Base-by-base conservation (phyloP, 1,140 invertebrate species). In the Lasaia peninsularis region DNA sequence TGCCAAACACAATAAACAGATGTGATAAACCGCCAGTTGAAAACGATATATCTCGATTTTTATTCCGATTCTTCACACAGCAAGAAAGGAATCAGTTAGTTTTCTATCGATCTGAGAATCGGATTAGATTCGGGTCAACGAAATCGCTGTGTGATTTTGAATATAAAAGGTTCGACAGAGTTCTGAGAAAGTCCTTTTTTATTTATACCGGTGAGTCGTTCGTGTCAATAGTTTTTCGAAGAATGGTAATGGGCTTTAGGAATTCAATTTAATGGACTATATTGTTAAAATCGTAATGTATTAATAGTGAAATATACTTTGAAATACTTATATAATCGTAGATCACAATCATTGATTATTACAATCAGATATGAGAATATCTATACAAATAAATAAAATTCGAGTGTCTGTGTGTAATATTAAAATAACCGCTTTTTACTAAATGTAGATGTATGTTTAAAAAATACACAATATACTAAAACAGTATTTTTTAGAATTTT, bases 1-100 rank as follows among this genome's bases (percentile, higher is more conserved):
- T 63, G 75, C 78, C 78, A 83, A 80, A 75, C 56, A 61, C 61
- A 80, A 80, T 76, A 83, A 83, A 80, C 80, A 80, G 60, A 53
- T 53, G 40, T 48, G 40, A 48, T 48, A 48, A 48, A 48, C 40
- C 18, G 40, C 11, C 18, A 63, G 35, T 66, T 56, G 52, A 74
- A 76, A 73, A 56, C 72, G 65, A 71, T 73, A 73, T 65, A 71
- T 71, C 65, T 64, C 64, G 75, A 78, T 80, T 81, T 79, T 84
- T 81, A 74, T 74, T 75, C 68, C 69, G 68, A 72, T 72, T 80
- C 71, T 73, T 67, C 63, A 48, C 35, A 12, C 60, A 61, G 69
- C 62, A 51, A 64, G 57, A 60, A 67, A 59, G 55, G 59, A 60
- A 62, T 73, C 73, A 78, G 75, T 80, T 62, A 67, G 60, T 59